Conservation (phyloP, 2,888 invertebrate genomes). For the Drosophila parthenogenetica region DNA sequence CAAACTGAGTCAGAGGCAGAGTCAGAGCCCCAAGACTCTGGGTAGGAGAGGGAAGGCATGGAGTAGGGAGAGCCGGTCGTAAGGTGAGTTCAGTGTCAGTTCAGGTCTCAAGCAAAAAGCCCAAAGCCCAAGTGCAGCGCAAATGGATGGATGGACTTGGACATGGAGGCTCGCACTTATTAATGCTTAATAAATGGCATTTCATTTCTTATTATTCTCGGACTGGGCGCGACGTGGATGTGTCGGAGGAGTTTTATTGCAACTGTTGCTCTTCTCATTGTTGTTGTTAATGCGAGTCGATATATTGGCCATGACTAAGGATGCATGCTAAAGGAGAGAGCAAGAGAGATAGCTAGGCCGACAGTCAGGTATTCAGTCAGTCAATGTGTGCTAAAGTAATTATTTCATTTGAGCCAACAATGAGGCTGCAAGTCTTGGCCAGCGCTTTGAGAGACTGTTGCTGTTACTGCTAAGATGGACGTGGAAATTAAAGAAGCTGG, state of each 20-base stretch:
- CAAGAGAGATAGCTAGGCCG: conserved; percentile 13
- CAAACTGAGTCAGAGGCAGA: conserved; percentile 43
- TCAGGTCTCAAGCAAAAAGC: conserved; percentile 16
- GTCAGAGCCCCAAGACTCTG: too few species aligned
- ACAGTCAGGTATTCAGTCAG: conserved; percentile 46
- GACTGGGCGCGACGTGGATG: conserved; percentile 74
- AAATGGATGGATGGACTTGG: conserved; percentile 68
- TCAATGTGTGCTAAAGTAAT: conserved; percentile 81
- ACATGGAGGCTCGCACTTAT: conserved; percentile 83
- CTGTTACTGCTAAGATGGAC: conserved; percentile 72
- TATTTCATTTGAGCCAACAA: conserved; percentile 83
- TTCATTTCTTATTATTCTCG: conserved; percentile 84
- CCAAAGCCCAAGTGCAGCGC: conserved; percentile 61
- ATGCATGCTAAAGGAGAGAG: conserved; percentile 37
- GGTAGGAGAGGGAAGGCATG: conserved; percentile 1
- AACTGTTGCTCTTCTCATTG: conserved; percentile 42
- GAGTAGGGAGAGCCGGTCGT: conserved; percentile 21
- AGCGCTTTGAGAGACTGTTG: conserved; percentile 57
- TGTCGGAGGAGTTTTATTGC: conserved; percentile 76
- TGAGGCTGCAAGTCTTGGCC: conserved; percentile 78
- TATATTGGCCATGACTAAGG: conserved; percentile 82
- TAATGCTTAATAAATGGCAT: conserved; percentile 85
- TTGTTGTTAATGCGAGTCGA: conserved; percentile 77
- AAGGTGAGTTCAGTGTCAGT: conserved; percentile 18
- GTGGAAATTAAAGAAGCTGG: conserved; percentile 82